Evolutionary conservation across 64 coral and sea anemone species (phyloP).

Genomic region (Porites lutea): DNA sequence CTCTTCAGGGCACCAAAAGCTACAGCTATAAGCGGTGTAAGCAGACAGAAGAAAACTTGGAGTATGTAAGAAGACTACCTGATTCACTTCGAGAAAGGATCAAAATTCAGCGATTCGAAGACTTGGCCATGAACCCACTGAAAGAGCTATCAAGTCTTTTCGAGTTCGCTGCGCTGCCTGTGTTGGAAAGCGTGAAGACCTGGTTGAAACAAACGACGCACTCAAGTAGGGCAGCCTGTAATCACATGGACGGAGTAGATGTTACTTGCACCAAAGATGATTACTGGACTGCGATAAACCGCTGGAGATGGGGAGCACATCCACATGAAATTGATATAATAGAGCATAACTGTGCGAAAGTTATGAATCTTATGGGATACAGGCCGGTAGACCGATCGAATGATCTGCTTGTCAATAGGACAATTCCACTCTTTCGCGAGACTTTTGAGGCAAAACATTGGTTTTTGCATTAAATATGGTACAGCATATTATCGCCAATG

Average conservation of each 20-base stretch:
- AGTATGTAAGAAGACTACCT: constrained; percentile 21
- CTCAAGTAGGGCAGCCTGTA: not conserved
- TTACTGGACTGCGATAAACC: not conserved
- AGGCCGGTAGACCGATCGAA: not conserved
- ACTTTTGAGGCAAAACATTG: not conserved
- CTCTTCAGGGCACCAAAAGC: not conserved
- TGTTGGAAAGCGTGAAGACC: not conserved
- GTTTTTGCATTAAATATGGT: not conserved
- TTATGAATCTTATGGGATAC: too few relatives aligned
- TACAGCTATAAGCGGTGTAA: constrained; percentile 41
- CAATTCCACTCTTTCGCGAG: not conserved
- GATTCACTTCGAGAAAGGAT: not conserved
- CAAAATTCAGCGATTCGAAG: constrained; percentile 30
- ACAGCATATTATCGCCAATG: too few relatives aligned
- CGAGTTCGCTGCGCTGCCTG: constrained; percentile 35
- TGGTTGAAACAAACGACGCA: constrained; percentile 54
- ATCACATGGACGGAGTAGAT: not conserved
- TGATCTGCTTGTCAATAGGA: not conserved
- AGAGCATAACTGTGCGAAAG: too few relatives aligned
- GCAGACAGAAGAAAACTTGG: constrained; percentile 24
- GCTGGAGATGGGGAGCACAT: too few relatives aligned
- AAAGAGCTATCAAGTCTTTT: constrained; percentile 1
- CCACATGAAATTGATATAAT: too few relatives aligned
- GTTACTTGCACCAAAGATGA: not conserved
- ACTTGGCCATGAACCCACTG: constrained; percentile 22